These are phyloP conservation scores for Datnioides undecimradiatus DNA, from an alignment of 2,113 vertebrate genomes.

Conservation along the genomic window DNA sequence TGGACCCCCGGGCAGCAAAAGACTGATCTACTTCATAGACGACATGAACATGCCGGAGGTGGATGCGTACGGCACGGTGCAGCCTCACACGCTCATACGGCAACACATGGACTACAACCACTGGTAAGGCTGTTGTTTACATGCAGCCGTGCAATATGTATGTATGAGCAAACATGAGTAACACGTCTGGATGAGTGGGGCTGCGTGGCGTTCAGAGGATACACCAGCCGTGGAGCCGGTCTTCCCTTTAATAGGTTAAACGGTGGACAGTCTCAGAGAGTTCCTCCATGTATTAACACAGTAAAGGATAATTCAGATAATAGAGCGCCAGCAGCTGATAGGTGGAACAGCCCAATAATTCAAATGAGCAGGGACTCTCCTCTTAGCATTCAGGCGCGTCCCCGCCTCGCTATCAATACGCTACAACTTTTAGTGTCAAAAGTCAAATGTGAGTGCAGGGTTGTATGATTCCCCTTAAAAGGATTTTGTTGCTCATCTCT, in stretches of 20 bases:
- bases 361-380: slow-evolving; percentile 11
- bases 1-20: slow-evolving; percentile 89
- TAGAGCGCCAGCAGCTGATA: slow-evolving; percentile 20
- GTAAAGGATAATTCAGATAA: slow-evolving; percentile 33
- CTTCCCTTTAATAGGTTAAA: not conserved
- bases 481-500: slow-evolving; percentile 61
- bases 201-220: slow-evolving; percentile 1
- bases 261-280: slow-evolving; percentile 12
- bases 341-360: slow-evolving; percentile 36
- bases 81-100: slow-evolving; percentile 94
- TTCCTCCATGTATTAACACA: slow-evolving; percentile 23
- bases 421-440: slow-evolving; percentile 40
- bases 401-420: not conserved
- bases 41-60: slow-evolving; percentile 97
- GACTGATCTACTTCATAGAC: slow-evolving; percentile 93
- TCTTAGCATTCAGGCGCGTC: slow-evolving; percentile 18
- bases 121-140: slow-evolving; percentile 83
- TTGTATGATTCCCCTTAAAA: slow-evolving; percentile 53
- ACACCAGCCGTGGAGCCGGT: not conserved
- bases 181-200: too few relatives aligned
- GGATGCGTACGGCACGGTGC: slow-evolving; percentile 92
- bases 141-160: not conserved
- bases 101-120: slow-evolving; percentile 97
- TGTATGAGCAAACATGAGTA: slow-evolving; percentile 1
- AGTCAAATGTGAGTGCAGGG: slow-evolving; percentile 40